Evolutionary conservation across 2,888 invertebrate species (phyloP), one percentile per base, ranked within the genome.

Genomic region (Sipha maydis): DNA sequence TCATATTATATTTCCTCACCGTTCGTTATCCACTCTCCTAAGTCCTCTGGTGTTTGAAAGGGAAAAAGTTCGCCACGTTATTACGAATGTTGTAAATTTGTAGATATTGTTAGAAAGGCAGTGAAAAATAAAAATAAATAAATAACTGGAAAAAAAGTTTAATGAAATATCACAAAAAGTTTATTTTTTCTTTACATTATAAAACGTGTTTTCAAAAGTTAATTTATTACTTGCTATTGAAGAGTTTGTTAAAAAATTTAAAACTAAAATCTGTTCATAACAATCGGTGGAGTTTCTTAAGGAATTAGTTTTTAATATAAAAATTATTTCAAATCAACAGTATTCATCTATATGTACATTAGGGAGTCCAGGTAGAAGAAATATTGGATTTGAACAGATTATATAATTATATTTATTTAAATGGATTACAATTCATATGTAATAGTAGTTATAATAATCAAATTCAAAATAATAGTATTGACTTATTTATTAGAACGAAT

Each of bases 11-110:
- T 75, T 75, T 34, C 28, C 75, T 48, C 31, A 3, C 61, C 25
- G 61, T 61, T 61, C 25, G 61, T 21, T 61, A 21, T 85, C 28
- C 38, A 56, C 67, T 76, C 67, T 61, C n/a, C 28, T 41, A 67
- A 76, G 38, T 21, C 76, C 41, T 73, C 54, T 17, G 41, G 9
- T 41, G 61, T 38, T 28, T 38, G 38, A 34, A 67, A 31, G 34
- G 54, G 54, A 34, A 69, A 38, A 85, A 85, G 48, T 67, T 88
- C 48, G 25, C 75, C 34, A 17, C 75, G 31, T 82, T 76, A 82
- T 88, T 82, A 88, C 82, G 75, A 80, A 88, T 82, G 82, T 82
- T 31, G 75, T 82, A 76, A 78, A 88, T 82, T 61, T 88, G 75
- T 88, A 61, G 56, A 69, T 41, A 67, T 73, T 25, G n/a, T 86